Evolutionary conservation across 1,140 invertebrate species (phyloP).

Genomic region (Harpegnathos saltator): DNA sequence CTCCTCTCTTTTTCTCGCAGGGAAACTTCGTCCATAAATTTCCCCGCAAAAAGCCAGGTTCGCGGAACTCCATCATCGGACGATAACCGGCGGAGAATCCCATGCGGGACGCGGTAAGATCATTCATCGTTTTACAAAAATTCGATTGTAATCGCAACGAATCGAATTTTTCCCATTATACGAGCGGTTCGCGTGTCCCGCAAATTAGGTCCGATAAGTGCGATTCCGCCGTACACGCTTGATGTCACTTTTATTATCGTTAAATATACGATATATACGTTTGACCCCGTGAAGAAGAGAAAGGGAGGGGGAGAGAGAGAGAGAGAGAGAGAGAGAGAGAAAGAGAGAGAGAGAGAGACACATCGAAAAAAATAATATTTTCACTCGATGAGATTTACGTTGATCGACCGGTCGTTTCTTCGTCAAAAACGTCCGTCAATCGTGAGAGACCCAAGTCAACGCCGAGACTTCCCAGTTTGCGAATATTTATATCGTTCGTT

Average conservation of each 20-base stretch:
- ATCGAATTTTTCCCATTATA: conserved; percentile 27
- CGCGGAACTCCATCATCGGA: neutral
- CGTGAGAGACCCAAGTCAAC: too few relatives aligned
- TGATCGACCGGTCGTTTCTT: too few relatives aligned
- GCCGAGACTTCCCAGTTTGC: too few relatives aligned
- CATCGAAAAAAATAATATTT: conserved; percentile 31
- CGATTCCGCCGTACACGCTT: conserved; percentile 16
- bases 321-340: neutral
- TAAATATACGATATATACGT: conserved; percentile 31
- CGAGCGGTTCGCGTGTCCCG: conserved; percentile 38
- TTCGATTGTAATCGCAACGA: conserved; percentile 41
- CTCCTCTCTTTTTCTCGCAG: too few relatives aligned
- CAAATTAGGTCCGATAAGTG: conserved; percentile 45
- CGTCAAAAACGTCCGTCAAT: too few relatives aligned
- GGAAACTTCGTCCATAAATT: conserved; percentile 34
- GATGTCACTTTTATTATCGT: conserved; percentile 45
- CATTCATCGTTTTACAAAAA: neutral
- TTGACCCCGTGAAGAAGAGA: conserved; percentile 26
- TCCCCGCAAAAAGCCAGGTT: neutral
- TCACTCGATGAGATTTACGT: neutral
- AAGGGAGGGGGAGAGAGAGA: too few relatives aligned
- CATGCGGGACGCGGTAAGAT: too few relatives aligned
- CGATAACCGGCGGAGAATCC: neutral
- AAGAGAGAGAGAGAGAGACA: neutral
- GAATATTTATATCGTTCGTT: too few relatives aligned